Conservation (phyloP, 2,797 vertebrate genomes). For the Gymnocypris eckloni region DNA sequence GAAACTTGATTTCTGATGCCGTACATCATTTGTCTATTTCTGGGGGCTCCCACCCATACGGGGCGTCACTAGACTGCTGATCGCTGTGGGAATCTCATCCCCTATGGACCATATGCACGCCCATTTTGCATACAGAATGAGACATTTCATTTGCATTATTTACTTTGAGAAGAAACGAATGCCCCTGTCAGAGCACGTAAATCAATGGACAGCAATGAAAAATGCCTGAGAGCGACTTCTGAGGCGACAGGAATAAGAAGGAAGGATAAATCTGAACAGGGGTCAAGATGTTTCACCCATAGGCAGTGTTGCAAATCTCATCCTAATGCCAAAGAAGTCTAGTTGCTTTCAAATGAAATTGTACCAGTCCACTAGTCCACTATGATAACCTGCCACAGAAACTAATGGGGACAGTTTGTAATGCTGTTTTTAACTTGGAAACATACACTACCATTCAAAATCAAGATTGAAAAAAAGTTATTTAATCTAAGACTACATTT, state of each 20-base stretch:
- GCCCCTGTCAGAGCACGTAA: conserved; percentile 32
- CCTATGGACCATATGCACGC: conserved; percentile 9
- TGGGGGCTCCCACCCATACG: neutral
- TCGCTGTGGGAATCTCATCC: conserved; percentile 44
- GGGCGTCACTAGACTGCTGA: conserved; percentile 25
- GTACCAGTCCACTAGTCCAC: neutral
- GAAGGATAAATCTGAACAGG: conserved; percentile 44
- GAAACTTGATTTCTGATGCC: neutral
- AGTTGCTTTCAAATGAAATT: neutral
- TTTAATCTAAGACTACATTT: neutral
- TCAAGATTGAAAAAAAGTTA: no score
- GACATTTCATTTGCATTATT: conserved; percentile 36
- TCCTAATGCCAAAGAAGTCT: neutral
- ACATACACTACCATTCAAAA: neutral
- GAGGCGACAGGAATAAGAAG: neutral
- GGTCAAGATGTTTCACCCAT: conserved; percentile 23
- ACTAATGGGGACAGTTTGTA: neutral
- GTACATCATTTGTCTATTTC: conserved; percentile 14
- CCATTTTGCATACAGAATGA: conserved; percentile 32
- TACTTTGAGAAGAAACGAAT: conserved; percentile 15
- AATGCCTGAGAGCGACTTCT: conserved; percentile 23
- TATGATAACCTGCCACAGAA: neutral
- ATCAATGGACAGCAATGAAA: conserved; percentile 29
- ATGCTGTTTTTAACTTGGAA: neutral
- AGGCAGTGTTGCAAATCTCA: neutral